Evolutionary conservation across 2,113 vertebrate genomes (phyloP), one percentile per base, ranked within the genome.

Genomic region (Melospiza georgiana): DNA sequence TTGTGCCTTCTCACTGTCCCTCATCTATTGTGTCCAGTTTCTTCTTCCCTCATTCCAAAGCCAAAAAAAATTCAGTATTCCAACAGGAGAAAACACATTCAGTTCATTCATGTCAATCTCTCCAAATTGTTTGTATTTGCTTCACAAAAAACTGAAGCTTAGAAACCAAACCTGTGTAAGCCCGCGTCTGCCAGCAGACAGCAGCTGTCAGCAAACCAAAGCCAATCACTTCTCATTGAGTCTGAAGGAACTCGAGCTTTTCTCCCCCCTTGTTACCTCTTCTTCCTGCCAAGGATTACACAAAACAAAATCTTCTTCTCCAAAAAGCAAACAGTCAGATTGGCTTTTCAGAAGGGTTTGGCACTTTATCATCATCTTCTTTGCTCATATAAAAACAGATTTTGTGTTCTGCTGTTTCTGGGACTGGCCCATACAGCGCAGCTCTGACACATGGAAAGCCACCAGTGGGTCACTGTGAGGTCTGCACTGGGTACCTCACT

Each of bases 141-240:
- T 81, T 85, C 77, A 37, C 23, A 89, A 88, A 73, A 90, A 68
- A 59, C 9, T 21, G 30, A 80, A 51, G n/a, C 33, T 69, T 37
- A 72, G 66, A 79, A 87, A 68, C 62, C 33, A 91, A 92, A 94
- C 81, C 41, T 66, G 21, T 62, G 43, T 63, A 87, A 89, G 30
- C 19, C 39, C 20, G 73, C 2, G 24, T 43, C 81, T 67, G 63
- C 57, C 71, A 90, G 67, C 51, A 80, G 85, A 67, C 74, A 95
- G 63, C 90, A 85, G 75, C 84, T 94, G 72, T 82, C 75, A 80
- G 51, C 74, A 77, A 91, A 85, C 54, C 65, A 52, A 92, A 79
- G 19, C 44, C 21, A 88, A 48, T 52, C 46, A 31, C 39, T 85
- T 62, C 76, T 74, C 55, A 65, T 19, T 54, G 44, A 95, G 23